Evolutionary conservation across 2,888 invertebrate species (phyloP).

Genomic region (Sinohyriopsis cumingii): DNA sequence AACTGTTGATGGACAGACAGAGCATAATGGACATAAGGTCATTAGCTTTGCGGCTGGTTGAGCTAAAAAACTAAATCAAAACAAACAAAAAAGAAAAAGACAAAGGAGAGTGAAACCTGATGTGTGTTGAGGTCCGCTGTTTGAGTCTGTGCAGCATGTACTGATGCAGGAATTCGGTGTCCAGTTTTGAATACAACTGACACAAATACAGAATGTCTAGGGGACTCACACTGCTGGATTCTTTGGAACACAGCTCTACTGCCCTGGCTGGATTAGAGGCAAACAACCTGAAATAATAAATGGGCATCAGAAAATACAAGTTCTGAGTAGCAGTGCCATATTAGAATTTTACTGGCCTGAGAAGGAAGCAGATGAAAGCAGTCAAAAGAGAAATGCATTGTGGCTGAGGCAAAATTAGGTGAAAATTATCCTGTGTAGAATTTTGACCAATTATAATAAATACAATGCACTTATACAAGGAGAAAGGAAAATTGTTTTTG

Average conservation of each 20-base stretch:
- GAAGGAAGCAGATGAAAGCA: neutral
- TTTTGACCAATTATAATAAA: no score
- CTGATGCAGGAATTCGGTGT: constrained; percentile 34
- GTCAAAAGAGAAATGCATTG: neutral
- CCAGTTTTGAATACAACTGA: constrained; percentile 28
- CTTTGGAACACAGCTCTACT: constrained; percentile 43
- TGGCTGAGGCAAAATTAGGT: neutral
- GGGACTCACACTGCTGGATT: constrained; percentile 36
- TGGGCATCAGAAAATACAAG: constrained; percentile 4
- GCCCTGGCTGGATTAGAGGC: constrained; percentile 28
- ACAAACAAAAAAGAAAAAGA: neutral
- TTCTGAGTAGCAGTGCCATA: neutral
- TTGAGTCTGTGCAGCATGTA: constrained; percentile 36
- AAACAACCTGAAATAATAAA: constrained; percentile 48
- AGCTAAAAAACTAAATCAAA: no score
- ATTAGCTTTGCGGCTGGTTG: no score
- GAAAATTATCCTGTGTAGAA: no score
- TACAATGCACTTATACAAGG: no score
- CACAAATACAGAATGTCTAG: constrained; percentile 54
- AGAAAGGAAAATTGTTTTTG: no score
- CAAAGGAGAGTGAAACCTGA: neutral
- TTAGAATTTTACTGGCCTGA: neutral
- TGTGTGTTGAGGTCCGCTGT: neutral
- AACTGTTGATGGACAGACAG: no score
- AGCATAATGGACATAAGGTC: no score